Conservation (phyloP, 2,113 vertebrate species). For the Rallus limicola region DNA sequence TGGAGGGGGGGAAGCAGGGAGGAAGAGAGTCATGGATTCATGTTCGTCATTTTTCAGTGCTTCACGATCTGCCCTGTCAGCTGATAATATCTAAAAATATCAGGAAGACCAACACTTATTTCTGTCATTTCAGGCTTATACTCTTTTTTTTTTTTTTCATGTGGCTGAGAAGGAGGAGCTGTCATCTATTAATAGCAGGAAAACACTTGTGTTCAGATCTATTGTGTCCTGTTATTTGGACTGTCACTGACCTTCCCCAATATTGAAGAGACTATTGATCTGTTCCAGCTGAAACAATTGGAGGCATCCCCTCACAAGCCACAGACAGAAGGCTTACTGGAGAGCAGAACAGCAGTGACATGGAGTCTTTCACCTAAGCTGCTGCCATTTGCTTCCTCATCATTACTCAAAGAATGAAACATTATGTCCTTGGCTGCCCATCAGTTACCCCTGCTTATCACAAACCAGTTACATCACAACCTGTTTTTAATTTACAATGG, state of each 20-base stretch:
- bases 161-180: neutral
- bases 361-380: neutral
- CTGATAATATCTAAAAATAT: conserved; percentile 69
- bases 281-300: neutral
- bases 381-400: neutral
- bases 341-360: neutral
- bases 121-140: conserved; percentile 1
- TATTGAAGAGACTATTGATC: neutral
- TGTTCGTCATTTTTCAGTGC: conserved; percentile 58
- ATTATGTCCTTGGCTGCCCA: neutral
- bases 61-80: conserved; percentile 61
- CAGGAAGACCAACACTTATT: conserved; percentile 25
- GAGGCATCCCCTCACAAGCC: neutral
- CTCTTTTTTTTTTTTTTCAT: neutral
- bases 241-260: neutral
- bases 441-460: neutral
- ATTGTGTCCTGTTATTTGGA: neutral
- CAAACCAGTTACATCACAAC: neutral
- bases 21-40: conserved; percentile 39
- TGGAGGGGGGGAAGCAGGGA: neutral
- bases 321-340: neutral
- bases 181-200: neutral
- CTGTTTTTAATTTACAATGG: conserved; percentile 16
- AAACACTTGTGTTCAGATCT: neutral
- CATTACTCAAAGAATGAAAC: neutral